A percentile compares a stretch with the other conserved stretches of the same genome.
phyloP scores from a whole-genome alignment of 2,113 vertebrate species.

The Uropsilus gracilis region DNA sequence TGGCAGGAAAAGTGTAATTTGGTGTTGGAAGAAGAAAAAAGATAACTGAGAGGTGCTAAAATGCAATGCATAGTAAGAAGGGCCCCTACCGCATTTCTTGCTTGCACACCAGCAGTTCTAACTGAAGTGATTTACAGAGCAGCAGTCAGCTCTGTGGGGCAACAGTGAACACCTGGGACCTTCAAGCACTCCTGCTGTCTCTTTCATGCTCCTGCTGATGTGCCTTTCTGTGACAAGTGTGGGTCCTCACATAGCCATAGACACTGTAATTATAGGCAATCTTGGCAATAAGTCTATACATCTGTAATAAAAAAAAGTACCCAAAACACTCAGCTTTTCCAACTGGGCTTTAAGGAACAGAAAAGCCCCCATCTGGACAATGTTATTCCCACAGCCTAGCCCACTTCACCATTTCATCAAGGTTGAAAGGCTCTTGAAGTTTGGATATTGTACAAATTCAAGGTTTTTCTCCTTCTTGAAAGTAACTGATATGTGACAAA shows the following conservation, averaged over 20 bases:
- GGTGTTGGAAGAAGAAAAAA: not conserved
- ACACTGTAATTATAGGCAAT: not conserved
- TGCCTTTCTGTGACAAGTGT: not conserved
- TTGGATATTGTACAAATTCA: not conserved
- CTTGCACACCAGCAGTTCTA: not conserved
- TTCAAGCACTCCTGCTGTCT: too few relatives aligned
- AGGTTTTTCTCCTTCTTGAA: not conserved
- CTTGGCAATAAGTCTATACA: not conserved
- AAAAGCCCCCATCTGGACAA: not conserved
- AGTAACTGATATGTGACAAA: conserved; percentile 31
- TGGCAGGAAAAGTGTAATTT: not conserved
- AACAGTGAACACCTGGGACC: too few relatives aligned
- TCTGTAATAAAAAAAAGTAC: not conserved
- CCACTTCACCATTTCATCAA: not conserved
- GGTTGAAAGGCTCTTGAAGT: not conserved
- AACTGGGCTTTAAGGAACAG: not conserved
- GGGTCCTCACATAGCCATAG: not conserved
- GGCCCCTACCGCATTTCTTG: not conserved
- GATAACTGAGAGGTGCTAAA: not conserved
- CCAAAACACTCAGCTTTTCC: not conserved
- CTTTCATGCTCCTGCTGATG: too few relatives aligned
- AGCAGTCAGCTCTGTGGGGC: not conserved
- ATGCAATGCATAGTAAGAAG: not conserved
- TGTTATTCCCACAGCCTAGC: not conserved
- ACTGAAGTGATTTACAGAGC: conserved; percentile 5